phyloP scores from a whole-genome alignment of 2,888 invertebrate genomes.

The Calameuta pallipes region DNA sequence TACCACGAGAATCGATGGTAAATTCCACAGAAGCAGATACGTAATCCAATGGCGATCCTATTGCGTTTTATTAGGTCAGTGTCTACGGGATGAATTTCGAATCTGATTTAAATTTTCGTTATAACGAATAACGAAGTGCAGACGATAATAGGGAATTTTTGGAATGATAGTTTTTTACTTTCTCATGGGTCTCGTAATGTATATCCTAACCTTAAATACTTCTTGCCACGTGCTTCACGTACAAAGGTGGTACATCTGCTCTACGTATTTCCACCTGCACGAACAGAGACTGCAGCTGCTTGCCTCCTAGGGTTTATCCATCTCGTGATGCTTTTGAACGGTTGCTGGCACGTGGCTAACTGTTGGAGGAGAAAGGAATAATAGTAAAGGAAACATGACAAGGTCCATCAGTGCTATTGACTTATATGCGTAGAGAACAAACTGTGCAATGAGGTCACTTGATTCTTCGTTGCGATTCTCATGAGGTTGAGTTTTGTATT shows the following conservation, averaged over 20 bases:
- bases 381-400: not conserved
- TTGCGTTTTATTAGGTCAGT: not conserved
- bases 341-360: conserved; percentile 49
- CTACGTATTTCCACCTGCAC: conserved; percentile 56
- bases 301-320: conserved; percentile 40
- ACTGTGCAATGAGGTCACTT: not conserved
- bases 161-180: not conserved
- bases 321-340: conserved; percentile 28
- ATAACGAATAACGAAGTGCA: not conserved
- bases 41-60: not conserved
- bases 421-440: not conserved
- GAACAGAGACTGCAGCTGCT: conserved; percentile 49
- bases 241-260: conserved; percentile 56
- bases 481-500: not conserved
- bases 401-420: not conserved
- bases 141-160: not conserved
- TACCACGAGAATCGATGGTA: not conserved
- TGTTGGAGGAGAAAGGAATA: not conserved
- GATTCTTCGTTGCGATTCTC: not conserved
- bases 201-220: not conserved
- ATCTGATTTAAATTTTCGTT: not conserved
- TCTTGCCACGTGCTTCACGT: conserved; percentile 16
- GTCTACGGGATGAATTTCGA: not conserved
- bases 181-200: not conserved
- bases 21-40: not conserved